These are phyloP conservation scores for Tanytarsus gracilentus DNA, from an alignment of 2,888 invertebrate genomes.

Conservation along the genomic window DNA sequence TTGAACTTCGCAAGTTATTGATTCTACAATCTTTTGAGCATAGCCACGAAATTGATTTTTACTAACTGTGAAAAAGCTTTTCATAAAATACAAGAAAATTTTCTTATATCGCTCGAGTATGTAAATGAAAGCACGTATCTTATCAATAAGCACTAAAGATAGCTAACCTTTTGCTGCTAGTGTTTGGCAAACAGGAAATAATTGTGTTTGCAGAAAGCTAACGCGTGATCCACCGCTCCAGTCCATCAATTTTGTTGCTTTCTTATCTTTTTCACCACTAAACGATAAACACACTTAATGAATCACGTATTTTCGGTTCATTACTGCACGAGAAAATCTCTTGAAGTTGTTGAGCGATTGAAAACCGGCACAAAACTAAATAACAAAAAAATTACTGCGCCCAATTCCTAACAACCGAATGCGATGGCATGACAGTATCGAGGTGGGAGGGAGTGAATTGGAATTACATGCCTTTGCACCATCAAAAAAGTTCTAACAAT, in stretches of 20 bases:
- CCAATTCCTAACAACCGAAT: background rate
- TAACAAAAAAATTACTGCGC: conserved; percentile 1
- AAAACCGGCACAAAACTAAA: conserved; percentile 15
- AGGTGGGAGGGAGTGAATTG: background rate
- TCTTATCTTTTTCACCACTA: background rate
- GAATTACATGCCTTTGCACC: no score
- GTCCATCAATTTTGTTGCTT: background rate
- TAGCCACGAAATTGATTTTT: no score
- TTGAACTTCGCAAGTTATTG: background rate
- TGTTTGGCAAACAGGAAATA: conserved; percentile 41
- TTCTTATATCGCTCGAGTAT: no score
- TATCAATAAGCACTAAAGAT: no score
- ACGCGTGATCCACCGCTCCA: conserved; percentile 34
- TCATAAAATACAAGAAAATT: no score
- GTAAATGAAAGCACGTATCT: no score
- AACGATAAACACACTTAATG: background rate
- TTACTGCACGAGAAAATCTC: no score
- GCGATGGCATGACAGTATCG: background rate
- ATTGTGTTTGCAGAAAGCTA: conserved; percentile 41
- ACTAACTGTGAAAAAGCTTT: no score
- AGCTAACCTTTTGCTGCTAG: conserved; percentile 35
- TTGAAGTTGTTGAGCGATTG: background rate
- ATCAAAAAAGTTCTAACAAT: no score
- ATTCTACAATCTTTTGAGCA: no score
- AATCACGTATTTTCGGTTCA: background rate